Evolutionary conservation across 37 sponge, comb jelly and placozoan species (phyloP).

Genomic region (Tethya wilhelma): DNA sequence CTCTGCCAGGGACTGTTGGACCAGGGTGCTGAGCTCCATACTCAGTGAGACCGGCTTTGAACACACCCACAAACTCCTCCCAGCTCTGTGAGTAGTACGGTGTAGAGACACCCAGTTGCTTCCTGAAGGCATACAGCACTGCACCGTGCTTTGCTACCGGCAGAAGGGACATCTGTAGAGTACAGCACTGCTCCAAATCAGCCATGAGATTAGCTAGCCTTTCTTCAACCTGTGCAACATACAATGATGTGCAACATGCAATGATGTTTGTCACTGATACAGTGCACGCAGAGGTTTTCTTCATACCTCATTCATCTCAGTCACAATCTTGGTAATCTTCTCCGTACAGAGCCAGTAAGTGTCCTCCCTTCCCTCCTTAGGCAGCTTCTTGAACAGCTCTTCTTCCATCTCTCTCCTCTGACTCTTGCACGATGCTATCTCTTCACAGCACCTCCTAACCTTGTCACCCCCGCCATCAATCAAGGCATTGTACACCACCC

Average conservation of each 20-base stretch:
- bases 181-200: neutral
- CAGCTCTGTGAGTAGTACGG: neutral
- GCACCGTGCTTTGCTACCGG: slow-evolving; percentile 38
- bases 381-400: slow-evolving; percentile 15
- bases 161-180: neutral
- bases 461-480: neutral
- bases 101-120: neutral
- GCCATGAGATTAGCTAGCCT: slow-evolving; percentile 8
- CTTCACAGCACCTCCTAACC: neutral
- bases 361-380: neutral
- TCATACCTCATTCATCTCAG: slow-evolving; percentile 24
- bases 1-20: neutral
- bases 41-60: neutral
- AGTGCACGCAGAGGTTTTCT: neutral
- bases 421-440: slow-evolving; percentile 12
- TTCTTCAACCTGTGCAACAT: neutral
- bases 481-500: slow-evolving; percentile 9
- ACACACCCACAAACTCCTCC: neutral
- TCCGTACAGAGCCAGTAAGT: slow-evolving; percentile 17
- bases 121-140: neutral
- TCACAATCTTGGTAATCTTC: slow-evolving; percentile 7
- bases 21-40: neutral
- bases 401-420: slow-evolving; percentile 16
- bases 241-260: neutral
- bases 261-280: too few relatives aligned